Evolutionary conservation across 1,140 invertebrate species (phyloP).

Genomic region (Ptiloglossa arizonensis): DNA sequence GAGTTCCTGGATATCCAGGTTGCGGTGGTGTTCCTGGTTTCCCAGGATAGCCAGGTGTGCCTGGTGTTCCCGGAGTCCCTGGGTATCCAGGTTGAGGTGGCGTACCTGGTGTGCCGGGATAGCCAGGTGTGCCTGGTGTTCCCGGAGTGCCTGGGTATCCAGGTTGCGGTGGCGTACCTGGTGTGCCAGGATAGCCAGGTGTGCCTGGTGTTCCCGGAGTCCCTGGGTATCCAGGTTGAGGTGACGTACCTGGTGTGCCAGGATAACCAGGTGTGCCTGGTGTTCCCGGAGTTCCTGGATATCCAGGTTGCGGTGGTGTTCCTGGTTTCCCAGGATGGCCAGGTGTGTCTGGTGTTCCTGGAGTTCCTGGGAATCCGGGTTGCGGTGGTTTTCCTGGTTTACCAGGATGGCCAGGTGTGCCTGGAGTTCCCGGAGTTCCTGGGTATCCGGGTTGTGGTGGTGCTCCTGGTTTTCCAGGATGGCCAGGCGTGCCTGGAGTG

Average conservation of each 20-base stretch:
- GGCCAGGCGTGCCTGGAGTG: constrained; percentile 47
- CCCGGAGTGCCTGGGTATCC: constrained; percentile 47
- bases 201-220: constrained; percentile 67
- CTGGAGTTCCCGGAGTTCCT: not conserved
- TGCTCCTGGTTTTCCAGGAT: constrained; percentile 51
- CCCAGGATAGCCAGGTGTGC: not conserved
- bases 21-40: not conserved
- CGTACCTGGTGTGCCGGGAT: constrained; percentile 2
- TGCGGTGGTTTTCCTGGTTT: constrained; percentile 74
- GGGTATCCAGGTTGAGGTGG: constrained; percentile 41
- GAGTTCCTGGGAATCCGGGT: constrained; percentile 47
- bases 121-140: constrained; percentile 58
- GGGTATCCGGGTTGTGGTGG: constrained; percentile 58
- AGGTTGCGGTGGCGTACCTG: constrained; percentile 63
- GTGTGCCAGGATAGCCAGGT: constrained; percentile 61
- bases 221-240: constrained; percentile 30
- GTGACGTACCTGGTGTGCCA: constrained; percentile 49
- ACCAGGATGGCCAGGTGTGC: constrained; percentile 14
- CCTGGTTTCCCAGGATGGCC: constrained; percentile 72
- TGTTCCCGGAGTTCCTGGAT: constrained; percentile 57
- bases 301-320: constrained; percentile 69
- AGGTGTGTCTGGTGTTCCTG: constrained; percentile 33
- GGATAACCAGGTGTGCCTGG: constrained; percentile 35
- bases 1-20: constrained; percentile 43
- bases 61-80: not conserved